Evolutionary conservation across 2,888 invertebrate genomes (phyloP), one percentile per base, ranked within the genome.

Genomic region (Yponomeuta evonymella): DNA sequence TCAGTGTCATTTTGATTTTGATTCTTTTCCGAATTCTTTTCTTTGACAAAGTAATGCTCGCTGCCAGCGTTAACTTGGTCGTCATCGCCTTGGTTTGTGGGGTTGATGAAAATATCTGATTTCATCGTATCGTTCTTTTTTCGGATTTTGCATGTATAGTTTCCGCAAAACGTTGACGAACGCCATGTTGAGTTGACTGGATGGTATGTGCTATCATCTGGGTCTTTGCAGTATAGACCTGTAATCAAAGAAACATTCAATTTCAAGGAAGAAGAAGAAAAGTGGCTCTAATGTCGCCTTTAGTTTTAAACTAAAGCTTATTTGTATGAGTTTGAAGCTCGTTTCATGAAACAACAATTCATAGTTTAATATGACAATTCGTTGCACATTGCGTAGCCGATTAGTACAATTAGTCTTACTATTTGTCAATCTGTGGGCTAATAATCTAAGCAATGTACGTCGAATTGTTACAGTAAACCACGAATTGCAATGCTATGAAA

Each of bases 201-300:
- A 72, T 93, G 79, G 1, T 89, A 77, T 72, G 84, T 84, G 0
- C 86, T 87, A 0, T 91, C 88, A 30, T 91, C 90, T 30, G 93
- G 93, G 76, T 93, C 93, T 74, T 86, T 82, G 75, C 93, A 93
- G 77, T 82, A 87, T 63, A 85, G 79, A 9, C 79, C 93, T 93
- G 88, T 48, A 90, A 88, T 51, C 67, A 71, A 30, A 72, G 73
- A 69, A 67, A 33, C 71, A 12, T 15, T 58, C 12, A 12, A 51
- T 2, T 10, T 51, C 51, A 58, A 58, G 43, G 6, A 43, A 8
- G 43, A 12, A 58, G 51, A 8, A 43, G 8, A 43, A 33, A 4
- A 33, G 33, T 33, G 33, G 43, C 43, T 43, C 43, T 43, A 43
- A 43, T 43, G 8, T 43, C 8, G 1, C 1, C 43, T 43, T 8